Conservation (phyloP, 2,113 vertebrate species). For the Trematocara nigrifrons region DNA sequence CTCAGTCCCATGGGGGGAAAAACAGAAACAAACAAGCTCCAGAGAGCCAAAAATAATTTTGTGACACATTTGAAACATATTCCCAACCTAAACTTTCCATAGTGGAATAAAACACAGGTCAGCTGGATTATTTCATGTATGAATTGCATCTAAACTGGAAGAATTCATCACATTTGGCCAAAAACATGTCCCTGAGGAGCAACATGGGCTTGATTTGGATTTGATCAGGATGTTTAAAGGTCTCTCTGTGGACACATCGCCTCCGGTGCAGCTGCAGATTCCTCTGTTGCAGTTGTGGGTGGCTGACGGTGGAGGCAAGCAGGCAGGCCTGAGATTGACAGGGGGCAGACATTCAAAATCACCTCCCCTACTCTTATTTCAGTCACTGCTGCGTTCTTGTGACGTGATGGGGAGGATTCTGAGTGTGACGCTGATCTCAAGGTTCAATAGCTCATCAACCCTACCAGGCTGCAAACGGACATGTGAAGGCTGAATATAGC, state of each 20-base stretch:
- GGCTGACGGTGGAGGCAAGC: background rate
- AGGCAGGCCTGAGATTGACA: background rate
- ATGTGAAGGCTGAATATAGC: background rate
- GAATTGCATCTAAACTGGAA: background rate
- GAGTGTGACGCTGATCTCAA: background rate
- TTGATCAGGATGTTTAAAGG: background rate
- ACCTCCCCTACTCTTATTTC: background rate
- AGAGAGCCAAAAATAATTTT: constrained; percentile 3
- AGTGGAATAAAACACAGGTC: background rate
- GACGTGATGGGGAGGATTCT: background rate
- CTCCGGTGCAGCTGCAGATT: background rate
- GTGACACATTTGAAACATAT: background rate
- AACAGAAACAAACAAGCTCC: background rate
- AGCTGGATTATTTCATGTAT: background rate
- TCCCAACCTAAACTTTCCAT: background rate
- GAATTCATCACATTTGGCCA: background rate
- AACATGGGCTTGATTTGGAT: accelerated
- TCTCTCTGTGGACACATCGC: background rate
- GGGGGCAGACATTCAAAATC: background rate
- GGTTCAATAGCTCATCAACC: background rate
- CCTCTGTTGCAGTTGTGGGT: background rate
- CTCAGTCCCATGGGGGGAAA: background rate
- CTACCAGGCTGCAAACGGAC: background rate
- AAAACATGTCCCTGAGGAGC: accelerated
- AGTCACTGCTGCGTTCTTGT: background rate